phyloP scores from a whole-genome alignment of 2,797 vertebrate species.

The Neostethus bicornis region DNA sequence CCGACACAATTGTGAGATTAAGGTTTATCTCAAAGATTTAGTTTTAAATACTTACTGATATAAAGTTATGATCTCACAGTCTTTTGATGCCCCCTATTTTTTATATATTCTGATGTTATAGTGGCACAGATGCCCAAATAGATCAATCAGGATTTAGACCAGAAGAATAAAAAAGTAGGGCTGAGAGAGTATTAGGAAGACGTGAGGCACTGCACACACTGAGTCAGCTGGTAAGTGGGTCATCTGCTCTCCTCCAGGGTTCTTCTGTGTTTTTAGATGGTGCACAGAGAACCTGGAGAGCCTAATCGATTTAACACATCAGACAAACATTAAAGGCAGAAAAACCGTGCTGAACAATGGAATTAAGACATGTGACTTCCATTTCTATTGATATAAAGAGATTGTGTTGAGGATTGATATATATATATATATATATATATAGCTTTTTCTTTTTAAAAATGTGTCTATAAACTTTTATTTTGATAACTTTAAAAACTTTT shows the following conservation, averaged over 20 bases:
- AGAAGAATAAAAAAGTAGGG: constrained; percentile 32
- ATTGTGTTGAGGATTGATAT: too few relatives aligned
- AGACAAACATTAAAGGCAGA: not conserved
- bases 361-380: not conserved
- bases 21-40: not conserved
- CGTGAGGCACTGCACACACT: not conserved
- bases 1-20: constrained; percentile 2
- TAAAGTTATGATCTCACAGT: too few relatives aligned
- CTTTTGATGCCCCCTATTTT: constrained; percentile 7
- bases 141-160: constrained; percentile 37
- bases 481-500: not conserved
- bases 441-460: too few relatives aligned
- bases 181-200: constrained; percentile 21
- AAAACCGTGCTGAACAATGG: not conserved
- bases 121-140: constrained; percentile 29
- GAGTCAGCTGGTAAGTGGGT: constrained; percentile 49
- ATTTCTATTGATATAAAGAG: too few relatives aligned
- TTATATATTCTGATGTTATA: not conserved
- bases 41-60: too few relatives aligned
- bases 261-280: constrained; percentile 8
- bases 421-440: too few relatives aligned
- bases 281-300: not conserved
- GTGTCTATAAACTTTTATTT: not conserved
- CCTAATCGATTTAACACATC: not conserved
- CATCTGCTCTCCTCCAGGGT: constrained; percentile 35